These are phyloP conservation scores for Heliconius sara DNA, from an alignment of 2,888 invertebrate genomes.

Conservation along the genomic window DNA sequence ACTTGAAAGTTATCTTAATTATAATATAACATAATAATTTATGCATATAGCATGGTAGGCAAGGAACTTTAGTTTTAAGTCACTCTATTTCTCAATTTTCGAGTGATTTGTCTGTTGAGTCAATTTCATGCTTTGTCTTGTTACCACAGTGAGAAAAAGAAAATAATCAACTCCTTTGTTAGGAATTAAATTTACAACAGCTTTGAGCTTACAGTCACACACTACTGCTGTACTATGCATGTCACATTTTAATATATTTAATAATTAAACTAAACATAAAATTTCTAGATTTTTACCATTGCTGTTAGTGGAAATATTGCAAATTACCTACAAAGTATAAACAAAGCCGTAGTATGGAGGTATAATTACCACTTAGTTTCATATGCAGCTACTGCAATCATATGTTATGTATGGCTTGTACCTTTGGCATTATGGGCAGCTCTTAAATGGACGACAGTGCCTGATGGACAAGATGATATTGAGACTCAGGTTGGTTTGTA, in stretches of 20 bases:
- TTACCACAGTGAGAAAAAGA: too few species aligned
- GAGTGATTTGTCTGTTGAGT: too few species aligned
- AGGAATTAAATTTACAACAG: too few species aligned
- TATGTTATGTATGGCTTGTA: conserved; percentile 93
- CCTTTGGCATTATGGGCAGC: conserved; percentile 93
- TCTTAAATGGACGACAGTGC: conserved; percentile 90
- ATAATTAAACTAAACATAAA: neutral
- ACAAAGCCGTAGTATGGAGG: conserved; percentile 90
- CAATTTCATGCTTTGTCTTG: too few species aligned
- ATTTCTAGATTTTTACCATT: conserved; percentile 91
- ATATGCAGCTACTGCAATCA: conserved; percentile 94
- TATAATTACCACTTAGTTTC: conserved; percentile 97
- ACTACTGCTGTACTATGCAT: too few species aligned
- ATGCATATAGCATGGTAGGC: too few species aligned
- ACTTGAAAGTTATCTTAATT: neutral
- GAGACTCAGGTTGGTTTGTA: conserved; percentile 82
- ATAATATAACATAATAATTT: neutral
- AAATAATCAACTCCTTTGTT: too few species aligned
- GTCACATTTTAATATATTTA: neutral
- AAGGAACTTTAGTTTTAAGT: too few species aligned
- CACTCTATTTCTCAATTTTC: too few species aligned
- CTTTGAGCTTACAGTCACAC: too few species aligned
- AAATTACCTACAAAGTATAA: conserved; percentile 92
- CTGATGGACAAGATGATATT: conserved; percentile 85
- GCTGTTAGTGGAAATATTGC: conserved; percentile 97